Conservation (phyloP, 2,888 invertebrate genomes). For the Operophtera brumata region DNA sequence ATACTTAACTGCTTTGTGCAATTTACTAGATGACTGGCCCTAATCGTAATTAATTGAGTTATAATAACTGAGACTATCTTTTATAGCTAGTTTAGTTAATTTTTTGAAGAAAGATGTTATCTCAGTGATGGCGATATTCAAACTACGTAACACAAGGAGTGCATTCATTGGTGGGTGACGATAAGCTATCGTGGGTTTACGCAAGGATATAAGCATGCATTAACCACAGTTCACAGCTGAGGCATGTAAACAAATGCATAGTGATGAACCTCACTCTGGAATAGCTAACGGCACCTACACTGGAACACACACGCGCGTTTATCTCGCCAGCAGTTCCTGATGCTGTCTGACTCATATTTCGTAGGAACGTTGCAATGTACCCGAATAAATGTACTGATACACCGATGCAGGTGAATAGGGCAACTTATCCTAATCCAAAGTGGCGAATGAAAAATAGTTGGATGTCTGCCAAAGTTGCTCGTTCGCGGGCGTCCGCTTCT, state of each 20-base stretch:
- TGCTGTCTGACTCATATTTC: constrained; percentile 4
- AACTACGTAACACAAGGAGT: neutral
- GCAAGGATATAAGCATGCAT: neutral
- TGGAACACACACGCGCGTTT: neutral
- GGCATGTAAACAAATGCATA: neutral
- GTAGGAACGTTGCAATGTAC: constrained; percentile 17
- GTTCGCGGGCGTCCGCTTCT: constrained; percentile 50
- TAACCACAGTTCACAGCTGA: neutral
- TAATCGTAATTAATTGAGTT: no score
- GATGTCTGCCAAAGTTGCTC: constrained; percentile 64
- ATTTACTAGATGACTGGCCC: neutral
- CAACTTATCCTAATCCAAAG: constrained; percentile 68
- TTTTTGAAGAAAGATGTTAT: no score
- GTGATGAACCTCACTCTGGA: neutral
- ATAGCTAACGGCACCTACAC: neutral
- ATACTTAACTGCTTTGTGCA: neutral
- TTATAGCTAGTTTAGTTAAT: no score
- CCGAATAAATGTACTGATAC: constrained; percentile 52
- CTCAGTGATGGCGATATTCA: neutral
- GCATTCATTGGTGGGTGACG: neutral
- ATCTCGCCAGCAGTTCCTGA: neutral
- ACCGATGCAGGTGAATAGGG: constrained; percentile 74
- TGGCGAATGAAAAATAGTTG: constrained; percentile 74
- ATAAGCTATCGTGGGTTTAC: neutral
- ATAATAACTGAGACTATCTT: no score